phyloP scores from a whole-genome alignment of 2,113 vertebrate genomes.

The Isurus oxyrinchus region DNA sequence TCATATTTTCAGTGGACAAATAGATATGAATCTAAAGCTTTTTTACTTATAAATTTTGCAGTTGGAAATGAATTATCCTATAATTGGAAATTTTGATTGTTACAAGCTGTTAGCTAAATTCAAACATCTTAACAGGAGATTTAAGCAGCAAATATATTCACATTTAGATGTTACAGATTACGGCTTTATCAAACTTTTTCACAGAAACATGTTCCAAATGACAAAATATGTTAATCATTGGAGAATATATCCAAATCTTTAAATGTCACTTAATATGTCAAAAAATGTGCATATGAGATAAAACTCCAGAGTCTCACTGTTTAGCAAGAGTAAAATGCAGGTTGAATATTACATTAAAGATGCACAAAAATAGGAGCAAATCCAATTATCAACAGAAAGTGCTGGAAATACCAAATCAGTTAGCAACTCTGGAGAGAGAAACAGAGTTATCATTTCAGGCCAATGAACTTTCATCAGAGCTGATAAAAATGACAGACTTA shows the following conservation, averaged over 20 bases:
- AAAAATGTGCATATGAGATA: not conserved
- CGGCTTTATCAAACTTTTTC: not conserved
- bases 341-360: not conserved
- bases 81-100: not conserved
- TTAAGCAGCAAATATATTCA: not conserved
- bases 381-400: not conserved
- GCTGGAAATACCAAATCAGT: too few relatives aligned
- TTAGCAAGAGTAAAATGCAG: not conserved
- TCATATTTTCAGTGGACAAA: not conserved
- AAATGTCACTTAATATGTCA: slow-evolving; percentile 7
- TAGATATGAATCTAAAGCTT: not conserved
- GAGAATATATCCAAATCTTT: not conserved
- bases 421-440: too few relatives aligned
- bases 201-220: not conserved
- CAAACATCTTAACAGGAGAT: not conserved
- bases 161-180: not conserved
- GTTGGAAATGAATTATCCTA: not conserved
- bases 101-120: not conserved
- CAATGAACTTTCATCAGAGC: too few relatives aligned
- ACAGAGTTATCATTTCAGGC: too few relatives aligned
- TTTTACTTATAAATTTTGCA: not conserved
- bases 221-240: not conserved
- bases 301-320: not conserved
- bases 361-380: not conserved
- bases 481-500: too few relatives aligned